Evolutionary conservation across 2,113 vertebrate species (phyloP), one percentile per base, ranked within the genome.

Genomic region (Gallinago paraguaiae): DNA sequence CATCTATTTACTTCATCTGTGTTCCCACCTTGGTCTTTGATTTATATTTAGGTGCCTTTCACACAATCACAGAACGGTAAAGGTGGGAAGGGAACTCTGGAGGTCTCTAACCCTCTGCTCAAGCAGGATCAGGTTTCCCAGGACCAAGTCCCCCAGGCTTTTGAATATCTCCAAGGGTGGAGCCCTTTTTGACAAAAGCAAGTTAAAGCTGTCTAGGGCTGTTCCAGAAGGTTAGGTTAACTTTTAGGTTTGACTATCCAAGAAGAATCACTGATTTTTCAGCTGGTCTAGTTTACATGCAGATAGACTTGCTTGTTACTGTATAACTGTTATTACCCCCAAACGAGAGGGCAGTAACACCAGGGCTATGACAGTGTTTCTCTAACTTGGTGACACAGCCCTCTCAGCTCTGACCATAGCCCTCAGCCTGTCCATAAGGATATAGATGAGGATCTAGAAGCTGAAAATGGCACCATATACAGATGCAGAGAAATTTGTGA

Each of bases 341-440:
- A 25, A 50, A 76, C 56, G 14, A 54, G 25, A 53, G 15, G 28
- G 37, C 43, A 65, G 23, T 59, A 65, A 48, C 57, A 60, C 15
- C 39, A 11, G 41, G 13, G 22, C 57, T 37, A 5, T 54, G 56
- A 37, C 27, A 24, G 57, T 39, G n/a, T 19, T 92, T 85, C 46
- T 85, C 56, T 41, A 45, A 48, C 54, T 39, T 1, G 0, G 81
- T 71, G 37, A 24, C 48, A 33, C 0, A 0, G 69, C 46, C 46
- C 33, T 41, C 57, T 91, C 28, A 23, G 54, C 65, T 59, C 41
- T 67, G 64, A 35, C 57, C 48, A 8, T 19, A 68, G 30, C 15
- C 35, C 39, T 57, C 54, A 53, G n/a, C 33, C 43, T 78, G 27
- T 23, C 61, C 35, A 0, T 11, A 46, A 70, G 33, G 43, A 50